Evolutionary conservation across 1,140 invertebrate genomes (phyloP).

Genomic region (Gerris buenoi): DNA sequence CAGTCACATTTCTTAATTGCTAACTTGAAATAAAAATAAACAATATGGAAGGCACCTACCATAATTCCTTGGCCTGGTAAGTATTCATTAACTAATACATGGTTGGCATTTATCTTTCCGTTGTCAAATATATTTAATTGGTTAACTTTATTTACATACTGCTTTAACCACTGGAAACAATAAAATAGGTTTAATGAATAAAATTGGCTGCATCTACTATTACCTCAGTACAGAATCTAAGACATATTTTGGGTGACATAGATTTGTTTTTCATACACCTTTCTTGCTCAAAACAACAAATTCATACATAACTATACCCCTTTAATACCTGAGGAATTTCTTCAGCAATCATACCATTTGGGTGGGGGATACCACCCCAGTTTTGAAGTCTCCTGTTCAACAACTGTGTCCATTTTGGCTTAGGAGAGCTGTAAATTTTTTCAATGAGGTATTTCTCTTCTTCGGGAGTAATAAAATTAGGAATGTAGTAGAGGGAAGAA

Average conservation of each 20-base stretch:
- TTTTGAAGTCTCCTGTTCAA: slow-evolving; percentile 83
- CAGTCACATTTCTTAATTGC: too few relatives aligned
- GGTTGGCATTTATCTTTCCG: slow-evolving; percentile 61
- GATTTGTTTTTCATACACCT: not conserved
- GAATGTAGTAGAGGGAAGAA: slow-evolving; percentile 55
- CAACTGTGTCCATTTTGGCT: slow-evolving; percentile 91
- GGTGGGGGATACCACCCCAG: slow-evolving; percentile 87
- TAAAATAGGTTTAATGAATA: slow-evolving; percentile 19
- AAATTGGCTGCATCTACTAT: not conserved
- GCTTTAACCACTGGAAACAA: slow-evolving; percentile 64
- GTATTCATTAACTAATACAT: slow-evolving; percentile 95
- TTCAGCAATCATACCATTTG: slow-evolving; percentile 89
- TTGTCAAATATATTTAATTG: slow-evolving; percentile 55
- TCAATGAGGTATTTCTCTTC: slow-evolving; percentile 63
- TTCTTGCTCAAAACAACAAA: not conserved
- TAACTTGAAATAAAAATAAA: too few relatives aligned
- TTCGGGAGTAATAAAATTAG: slow-evolving; percentile 69
- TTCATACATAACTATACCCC: too few relatives aligned
- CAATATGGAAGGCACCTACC: too few relatives aligned
- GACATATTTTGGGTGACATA: too few relatives aligned
- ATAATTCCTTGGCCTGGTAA: slow-evolving; percentile 81
- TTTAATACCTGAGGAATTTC: slow-evolving; percentile 48
- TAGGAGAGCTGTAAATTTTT: slow-evolving; percentile 61
- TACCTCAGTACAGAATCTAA: too few relatives aligned
- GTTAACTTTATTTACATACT: slow-evolving; percentile 56